A percentile compares a stretch with the other conserved stretches of the same genome.
Conservation (phyloP, 30 jellyfish, hydroid and myxozoan genomes). For the Sanderia malayensis region DNA sequence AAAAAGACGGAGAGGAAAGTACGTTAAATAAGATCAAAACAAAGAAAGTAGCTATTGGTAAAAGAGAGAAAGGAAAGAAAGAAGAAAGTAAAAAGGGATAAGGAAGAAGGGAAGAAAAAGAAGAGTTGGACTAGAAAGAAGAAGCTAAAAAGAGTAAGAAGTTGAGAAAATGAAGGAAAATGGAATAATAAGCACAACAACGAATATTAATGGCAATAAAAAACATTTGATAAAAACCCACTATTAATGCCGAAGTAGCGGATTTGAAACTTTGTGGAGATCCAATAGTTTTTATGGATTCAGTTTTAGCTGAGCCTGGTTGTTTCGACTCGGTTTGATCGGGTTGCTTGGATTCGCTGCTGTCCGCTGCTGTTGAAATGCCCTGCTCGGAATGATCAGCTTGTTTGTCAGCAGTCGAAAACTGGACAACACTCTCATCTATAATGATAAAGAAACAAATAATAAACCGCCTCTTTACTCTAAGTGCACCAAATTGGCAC, state of each 20-base stretch:
- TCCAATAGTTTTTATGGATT: constrained; percentile 41
- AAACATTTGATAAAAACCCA: too few relatives aligned
- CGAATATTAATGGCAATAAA: too few relatives aligned
- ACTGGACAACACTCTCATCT: constrained; percentile 8
- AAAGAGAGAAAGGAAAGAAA: too few relatives aligned
- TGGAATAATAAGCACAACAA: too few relatives aligned
- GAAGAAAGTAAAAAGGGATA: background rate
- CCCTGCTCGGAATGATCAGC: background rate
- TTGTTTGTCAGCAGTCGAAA: background rate
- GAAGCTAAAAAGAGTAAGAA: too few relatives aligned
- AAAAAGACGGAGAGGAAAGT: too few relatives aligned
- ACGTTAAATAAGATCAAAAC: too few relatives aligned
- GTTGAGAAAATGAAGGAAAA: too few relatives aligned
- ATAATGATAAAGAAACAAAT: background rate
- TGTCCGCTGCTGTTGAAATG: background rate
- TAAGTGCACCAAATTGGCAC: constrained; percentile 1
- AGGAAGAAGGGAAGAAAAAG: background rate
- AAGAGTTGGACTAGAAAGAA: too few relatives aligned
- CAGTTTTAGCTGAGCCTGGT: constrained; percentile 32
- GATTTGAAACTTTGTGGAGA: constrained; percentile 41
- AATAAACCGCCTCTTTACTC: too few relatives aligned
- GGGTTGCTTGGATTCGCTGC: too few relatives aligned
- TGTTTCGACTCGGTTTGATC: constrained; percentile 2
- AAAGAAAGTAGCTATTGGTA: too few relatives aligned
- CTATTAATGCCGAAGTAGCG: constrained; percentile 38